Evolutionary conservation across 2,113 vertebrate genomes (phyloP).

Genomic region (Sinocyclocheilus maitianheensis): DNA sequence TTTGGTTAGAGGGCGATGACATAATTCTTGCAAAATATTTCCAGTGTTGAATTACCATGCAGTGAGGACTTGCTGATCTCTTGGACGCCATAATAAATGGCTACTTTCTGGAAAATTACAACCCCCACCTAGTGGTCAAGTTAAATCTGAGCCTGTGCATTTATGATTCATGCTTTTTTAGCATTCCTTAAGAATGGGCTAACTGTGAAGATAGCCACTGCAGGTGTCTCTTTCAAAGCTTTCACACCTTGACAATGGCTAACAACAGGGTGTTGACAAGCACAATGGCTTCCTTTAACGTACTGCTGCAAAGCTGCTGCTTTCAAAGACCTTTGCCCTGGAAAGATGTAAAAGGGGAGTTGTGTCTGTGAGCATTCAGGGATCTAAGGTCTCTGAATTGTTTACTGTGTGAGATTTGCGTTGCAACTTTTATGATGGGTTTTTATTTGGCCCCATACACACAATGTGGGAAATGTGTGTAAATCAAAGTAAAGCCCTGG

Average conservation of each 20-base stretch:
- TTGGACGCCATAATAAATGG: background rate
- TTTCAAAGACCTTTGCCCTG: conserved; percentile 39
- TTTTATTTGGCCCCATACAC: conserved; percentile 12
- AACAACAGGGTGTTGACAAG: conserved; percentile 73
- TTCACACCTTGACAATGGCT: conserved; percentile 76
- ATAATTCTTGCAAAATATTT: background rate
- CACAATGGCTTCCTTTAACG: conserved; percentile 72
- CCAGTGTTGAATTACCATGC: conserved; percentile 21
- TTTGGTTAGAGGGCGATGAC: background rate
- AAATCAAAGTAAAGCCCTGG: conserved; percentile 25
- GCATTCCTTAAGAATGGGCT: conserved; percentile 66
- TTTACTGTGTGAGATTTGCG: background rate
- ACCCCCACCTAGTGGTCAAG: conserved; percentile 36
- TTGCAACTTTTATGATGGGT: background rate
- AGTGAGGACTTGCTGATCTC: background rate
- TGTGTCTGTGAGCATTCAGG: background rate
- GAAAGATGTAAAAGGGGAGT: background rate
- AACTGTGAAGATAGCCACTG: conserved; percentile 70
- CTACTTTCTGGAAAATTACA: conserved; percentile 20
- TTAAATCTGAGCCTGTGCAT: conserved; percentile 43
- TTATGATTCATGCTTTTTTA: conserved; percentile 68
- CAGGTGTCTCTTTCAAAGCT: conserved; percentile 78
- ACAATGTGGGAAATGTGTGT: background rate
- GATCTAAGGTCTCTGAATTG: background rate
- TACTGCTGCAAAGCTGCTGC: conserved; percentile 71